Base-by-base conservation (phyloP, 2,888 invertebrate genomes). In the Gonocerus acuteangulatus region DNA sequence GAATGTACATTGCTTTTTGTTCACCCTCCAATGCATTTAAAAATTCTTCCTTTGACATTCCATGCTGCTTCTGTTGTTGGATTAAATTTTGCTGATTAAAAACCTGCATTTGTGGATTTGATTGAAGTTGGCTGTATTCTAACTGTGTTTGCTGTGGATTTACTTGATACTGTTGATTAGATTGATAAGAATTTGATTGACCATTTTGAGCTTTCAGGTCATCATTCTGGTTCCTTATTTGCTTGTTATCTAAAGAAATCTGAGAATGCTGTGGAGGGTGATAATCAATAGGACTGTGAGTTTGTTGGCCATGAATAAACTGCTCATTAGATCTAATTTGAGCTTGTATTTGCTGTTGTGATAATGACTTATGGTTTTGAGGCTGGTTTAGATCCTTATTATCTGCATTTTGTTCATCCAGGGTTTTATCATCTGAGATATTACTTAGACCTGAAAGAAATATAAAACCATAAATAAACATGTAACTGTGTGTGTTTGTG, bases 1-100 rank as follows among this genome's bases (percentile, higher is more conserved):
- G 83, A 65, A 62, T 57, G 23, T 69, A 70, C 54, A 70, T 69
- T n/a, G 67, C 65, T 21, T 72, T 67, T 64, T 73, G 73, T 57
- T 78, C 75, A 67, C 74, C 74, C 34, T 66, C 64, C 22, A 64
- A 47, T 19, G 67, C 67, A 42, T 36, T 34, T 19, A 42, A 13
- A 23, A 59, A 49, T 19, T 66, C 54, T 44, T 66, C 62, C 21
- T 61, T 34, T 19, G 23, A 13, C 19, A 48, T 18, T n/a, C 27
- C 21, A 27, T 58, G 42, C 27, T 49, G 57, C 48, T 65, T 62
- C 59, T 69, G 68, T 45, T 68, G 67, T 61, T 67, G 66, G 23
- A 66, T 63, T 51, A 64, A 61, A 21, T 64, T 66, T 45, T 66
- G 67, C 44, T 63, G 67, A 11, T 63, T 64, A 61, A 44, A 67